Evolutionary conservation across 2,888 invertebrate species (phyloP), one percentile per base, ranked within the genome.

Genomic region (Eilema sororculum): DNA sequence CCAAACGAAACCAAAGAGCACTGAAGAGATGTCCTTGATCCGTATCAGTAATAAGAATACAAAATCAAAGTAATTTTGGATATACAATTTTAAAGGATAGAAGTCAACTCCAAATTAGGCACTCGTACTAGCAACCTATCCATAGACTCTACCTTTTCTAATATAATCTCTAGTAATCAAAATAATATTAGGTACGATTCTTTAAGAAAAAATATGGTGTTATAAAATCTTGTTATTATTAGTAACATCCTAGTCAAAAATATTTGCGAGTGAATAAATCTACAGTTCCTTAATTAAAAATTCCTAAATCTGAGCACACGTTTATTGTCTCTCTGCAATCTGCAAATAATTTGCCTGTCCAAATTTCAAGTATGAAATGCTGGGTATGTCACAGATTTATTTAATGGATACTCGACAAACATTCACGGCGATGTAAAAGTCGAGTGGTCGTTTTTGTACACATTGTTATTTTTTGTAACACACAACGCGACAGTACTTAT

Each of bases 381-480:
- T 68, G 63, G 33, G 22, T 62, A 37, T 56, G 67, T 68, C 67
- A 68, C 30, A 33, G 67, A 68, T 68, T 68, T 68, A 68, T 68
- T 62, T 62, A 62, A 68, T 68, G 67, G 67, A 68, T 62, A 33
- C 62, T 68, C 62, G 63, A 59, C 60, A 62, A 68, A 64, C 30
- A 60, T 65, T 61, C 68, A 46, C 33, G 12, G 30, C 46, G 56
- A 68, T 46, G 62, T 64, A 46, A 52, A 52, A 28, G 33, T 59
- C n/a, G 61, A 52, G 41, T 52, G 12, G 60, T 9, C 22, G 12
- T 10, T 30, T 62, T 62, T 37, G 67, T 60, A 65, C 46, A 28
- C 30, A 20, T 20, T 30, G 60, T 60, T 60, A 24, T 60, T 25
- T 59, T 46, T 52, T 52, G 52, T 52, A 9, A 5, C 4, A 52